Conservation (phyloP, 2,888 invertebrate species). For the Amphipoea oculea region DNA sequence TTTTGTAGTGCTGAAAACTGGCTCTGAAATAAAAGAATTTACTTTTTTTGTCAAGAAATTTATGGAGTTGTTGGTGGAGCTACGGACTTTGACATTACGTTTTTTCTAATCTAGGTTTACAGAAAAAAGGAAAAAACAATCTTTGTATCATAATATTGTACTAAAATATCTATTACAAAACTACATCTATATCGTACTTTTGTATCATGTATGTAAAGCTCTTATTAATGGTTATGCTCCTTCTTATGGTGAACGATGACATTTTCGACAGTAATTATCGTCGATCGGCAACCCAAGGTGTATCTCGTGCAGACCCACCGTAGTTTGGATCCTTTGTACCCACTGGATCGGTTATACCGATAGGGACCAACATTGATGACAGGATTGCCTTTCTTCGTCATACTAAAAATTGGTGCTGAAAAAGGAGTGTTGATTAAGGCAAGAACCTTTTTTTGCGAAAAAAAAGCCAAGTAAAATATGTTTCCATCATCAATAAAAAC, state of each 20-base stretch:
- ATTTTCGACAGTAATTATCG: conserved; percentile 45
- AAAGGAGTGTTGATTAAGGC: not conserved
- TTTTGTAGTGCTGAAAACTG: conserved; percentile 55
- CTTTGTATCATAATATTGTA: not conserved
- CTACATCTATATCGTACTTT: not conserved
- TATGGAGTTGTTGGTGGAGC: not conserved
- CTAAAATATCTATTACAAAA: not conserved
- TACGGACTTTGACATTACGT: not conserved
- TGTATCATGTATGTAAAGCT: not conserved
- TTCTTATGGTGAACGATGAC: conserved; percentile 19
- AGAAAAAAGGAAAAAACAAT: not conserved
- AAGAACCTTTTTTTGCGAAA: not conserved
- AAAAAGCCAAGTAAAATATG: too few relatives aligned
- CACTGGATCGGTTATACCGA: conserved; percentile 50
- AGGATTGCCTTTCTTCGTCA: conserved; percentile 54
- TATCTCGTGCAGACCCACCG: conserved; percentile 54
- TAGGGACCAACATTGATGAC: conserved; percentile 48
- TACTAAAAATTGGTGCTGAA: conserved; percentile 50
- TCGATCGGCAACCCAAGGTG: conserved; percentile 48
- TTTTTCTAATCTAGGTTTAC: not conserved
- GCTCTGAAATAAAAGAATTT: conserved; percentile 26
- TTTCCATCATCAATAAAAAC: too few relatives aligned
- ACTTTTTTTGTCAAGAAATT: conserved; percentile 1
- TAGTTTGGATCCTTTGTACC: conserved; percentile 19
- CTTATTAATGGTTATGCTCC: conserved; percentile 28